Evolutionary conservation across 2,888 invertebrate species (phyloP).

Genomic region (Patella pellucida): DNA sequence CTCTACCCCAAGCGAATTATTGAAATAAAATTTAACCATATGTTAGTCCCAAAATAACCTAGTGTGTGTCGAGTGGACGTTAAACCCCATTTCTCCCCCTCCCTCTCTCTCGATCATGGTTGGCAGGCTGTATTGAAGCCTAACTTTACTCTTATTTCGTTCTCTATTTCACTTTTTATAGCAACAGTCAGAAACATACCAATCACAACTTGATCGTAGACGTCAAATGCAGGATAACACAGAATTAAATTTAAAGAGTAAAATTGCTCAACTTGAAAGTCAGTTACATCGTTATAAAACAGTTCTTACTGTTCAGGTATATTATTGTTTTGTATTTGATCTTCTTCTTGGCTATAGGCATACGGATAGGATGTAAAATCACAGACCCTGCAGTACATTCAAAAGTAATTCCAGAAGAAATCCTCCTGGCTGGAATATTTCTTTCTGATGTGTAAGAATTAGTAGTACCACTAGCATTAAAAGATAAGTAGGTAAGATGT

Average conservation of each 20-base stretch:
- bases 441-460: neutral
- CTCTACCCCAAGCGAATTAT: too few species aligned
- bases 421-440: neutral
- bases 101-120: neutral
- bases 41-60: too few species aligned
- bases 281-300: conserved; percentile 53
- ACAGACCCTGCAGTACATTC: too few species aligned
- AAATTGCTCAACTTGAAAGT: conserved; percentile 59
- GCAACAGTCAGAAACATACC: conserved; percentile 60
- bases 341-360: too few species aligned
- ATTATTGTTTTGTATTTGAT: neutral
- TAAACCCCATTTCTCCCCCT: neutral
- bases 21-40: too few species aligned
- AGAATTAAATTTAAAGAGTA: conserved; percentile 55
- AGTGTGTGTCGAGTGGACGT: too few species aligned
- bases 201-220: conserved; percentile 59
- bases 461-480: too few species aligned
- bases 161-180: conserved; percentile 28
- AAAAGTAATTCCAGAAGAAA: too few species aligned
- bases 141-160: neutral
- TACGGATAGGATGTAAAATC: too few species aligned
- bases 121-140: neutral
- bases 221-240: conserved; percentile 57
- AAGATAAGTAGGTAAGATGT: too few species aligned
- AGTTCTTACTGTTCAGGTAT: conserved; percentile 59